Conservation (phyloP, 2,113 vertebrate species). For the Elachura formosa region DNA sequence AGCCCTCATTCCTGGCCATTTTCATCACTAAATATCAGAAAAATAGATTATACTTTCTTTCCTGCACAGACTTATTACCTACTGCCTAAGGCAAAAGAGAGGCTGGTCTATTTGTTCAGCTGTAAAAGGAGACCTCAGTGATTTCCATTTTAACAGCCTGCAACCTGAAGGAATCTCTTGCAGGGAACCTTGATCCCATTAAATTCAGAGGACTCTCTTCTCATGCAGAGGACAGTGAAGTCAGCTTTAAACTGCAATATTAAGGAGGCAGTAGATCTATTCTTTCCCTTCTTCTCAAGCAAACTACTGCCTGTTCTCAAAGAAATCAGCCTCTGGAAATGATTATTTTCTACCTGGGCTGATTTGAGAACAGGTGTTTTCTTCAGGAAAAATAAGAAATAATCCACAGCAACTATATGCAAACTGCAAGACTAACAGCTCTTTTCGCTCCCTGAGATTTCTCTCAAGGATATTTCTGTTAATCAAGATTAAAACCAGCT, state of each 20-base stretch:
- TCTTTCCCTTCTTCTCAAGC: not conserved
- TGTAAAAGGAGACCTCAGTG: not conserved
- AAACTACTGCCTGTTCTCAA: not conserved
- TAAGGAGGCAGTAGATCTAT: not conserved
- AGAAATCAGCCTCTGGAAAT: not conserved
- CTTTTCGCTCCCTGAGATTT: not conserved
- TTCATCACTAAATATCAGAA: not conserved
- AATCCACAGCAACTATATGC: accelerated
- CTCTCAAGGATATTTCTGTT: not conserved
- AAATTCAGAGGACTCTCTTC: not conserved
- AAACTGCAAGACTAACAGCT: not conserved
- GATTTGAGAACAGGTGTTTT: not conserved
- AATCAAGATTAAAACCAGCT: not conserved
- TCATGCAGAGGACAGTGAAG: not conserved
- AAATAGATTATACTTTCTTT: not conserved
- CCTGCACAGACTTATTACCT: not conserved
- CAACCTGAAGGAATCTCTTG: not conserved
- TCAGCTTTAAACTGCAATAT: accelerated
- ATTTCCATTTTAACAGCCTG: not conserved
- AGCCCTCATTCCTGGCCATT: not conserved
- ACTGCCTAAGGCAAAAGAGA: not conserved
- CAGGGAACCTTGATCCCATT: not conserved
- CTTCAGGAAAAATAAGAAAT: not conserved
- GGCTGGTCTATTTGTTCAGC: not conserved
- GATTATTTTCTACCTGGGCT: not conserved